phyloP scores from a whole-genome alignment of 2,888 invertebrate genomes.

The Aromia moschata region DNA sequence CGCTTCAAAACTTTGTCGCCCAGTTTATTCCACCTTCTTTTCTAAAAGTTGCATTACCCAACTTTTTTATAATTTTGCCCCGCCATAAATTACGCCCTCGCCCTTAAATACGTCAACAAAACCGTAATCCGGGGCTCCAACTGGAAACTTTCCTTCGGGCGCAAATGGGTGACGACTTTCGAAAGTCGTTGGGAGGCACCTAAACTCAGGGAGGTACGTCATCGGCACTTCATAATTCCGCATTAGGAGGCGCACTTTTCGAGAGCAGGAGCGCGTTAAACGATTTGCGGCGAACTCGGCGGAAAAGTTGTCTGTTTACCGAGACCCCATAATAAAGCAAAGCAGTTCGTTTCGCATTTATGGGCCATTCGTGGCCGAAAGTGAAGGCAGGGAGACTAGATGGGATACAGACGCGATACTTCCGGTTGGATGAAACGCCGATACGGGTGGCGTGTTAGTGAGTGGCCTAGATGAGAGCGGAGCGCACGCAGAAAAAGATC shows the following conservation, averaged over 20 bases:
- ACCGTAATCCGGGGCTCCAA: conserved; percentile 18
- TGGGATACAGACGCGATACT: conserved; percentile 36
- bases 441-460: no score
- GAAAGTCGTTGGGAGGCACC: conserved; percentile 31
- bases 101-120: conserved; percentile 7
- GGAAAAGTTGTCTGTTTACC: conserved; percentile 45
- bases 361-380: conserved; percentile 48
- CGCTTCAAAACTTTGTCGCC: no score
- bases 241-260: conserved; percentile 38
- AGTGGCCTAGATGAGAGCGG: background rate
- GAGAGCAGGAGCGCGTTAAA: conserved; percentile 47
- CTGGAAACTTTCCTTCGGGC: conserved; percentile 10
- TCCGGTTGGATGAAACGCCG: no score
- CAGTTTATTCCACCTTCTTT: background rate
- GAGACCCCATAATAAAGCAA: conserved; percentile 43
- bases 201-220: conserved; percentile 36
- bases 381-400: conserved; percentile 47
- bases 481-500: no score
- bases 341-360: conserved; percentile 51
- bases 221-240: conserved; percentile 42
- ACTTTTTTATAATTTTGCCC: conserved; percentile 22
- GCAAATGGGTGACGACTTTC: conserved; percentile 31
- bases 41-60: background rate
- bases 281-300: conserved; percentile 45
- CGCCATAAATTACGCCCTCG: conserved; percentile 10